Evolutionary conservation across 2,888 invertebrate genomes (phyloP), one percentile per base, ranked within the genome.

Genomic region (Platypus cylindrus): DNA sequence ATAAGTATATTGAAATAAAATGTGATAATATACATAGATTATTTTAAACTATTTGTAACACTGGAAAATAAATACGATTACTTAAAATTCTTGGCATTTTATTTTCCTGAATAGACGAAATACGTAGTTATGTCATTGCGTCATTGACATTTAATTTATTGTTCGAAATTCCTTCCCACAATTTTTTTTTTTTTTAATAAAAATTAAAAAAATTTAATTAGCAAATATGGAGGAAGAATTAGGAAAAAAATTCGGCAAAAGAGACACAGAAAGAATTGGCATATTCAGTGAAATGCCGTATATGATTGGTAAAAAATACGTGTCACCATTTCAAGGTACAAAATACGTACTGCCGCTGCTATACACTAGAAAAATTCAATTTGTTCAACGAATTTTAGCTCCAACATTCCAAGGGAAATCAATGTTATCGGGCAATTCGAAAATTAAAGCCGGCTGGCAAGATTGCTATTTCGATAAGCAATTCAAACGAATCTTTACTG

Each of bases 401-500:
- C 22, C 12, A 38, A 27, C 1, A n/a, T n/a, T n/a, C n/a, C n/a
- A 56, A 55, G 45, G 55, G 1, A 45, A 41, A 9, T 59, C 58
- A 38, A 53, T 63, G 47, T 42, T 57, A 18, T 49, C 55, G 7
- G 56, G 51, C 7, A 55, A 54, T 1, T 49, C 52, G 2, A 64
- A 63, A 48, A 47, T 46, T n/a, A 64, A 61, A 49, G 47, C 48
- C 27, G 65, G 58, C 1, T 57, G 53, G 8, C 56, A 56, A 28
- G 58, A 61, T 36, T 61, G 63, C 24, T 65, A 67, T 37, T 70
- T 70, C 43, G 65, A 66, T 3, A 45, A 50, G 25, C 50, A 58
- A 39, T 66, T 64, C 41, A 58, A 53, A 40, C 50, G 69, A 31
- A 41, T 68, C 20, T 68, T 62, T 45, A 48, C 48, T 13, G 66